Conservation (phyloP, 2,113 vertebrate species). For the crab-eating macaque (Macaca fascicularis) region DNA sequence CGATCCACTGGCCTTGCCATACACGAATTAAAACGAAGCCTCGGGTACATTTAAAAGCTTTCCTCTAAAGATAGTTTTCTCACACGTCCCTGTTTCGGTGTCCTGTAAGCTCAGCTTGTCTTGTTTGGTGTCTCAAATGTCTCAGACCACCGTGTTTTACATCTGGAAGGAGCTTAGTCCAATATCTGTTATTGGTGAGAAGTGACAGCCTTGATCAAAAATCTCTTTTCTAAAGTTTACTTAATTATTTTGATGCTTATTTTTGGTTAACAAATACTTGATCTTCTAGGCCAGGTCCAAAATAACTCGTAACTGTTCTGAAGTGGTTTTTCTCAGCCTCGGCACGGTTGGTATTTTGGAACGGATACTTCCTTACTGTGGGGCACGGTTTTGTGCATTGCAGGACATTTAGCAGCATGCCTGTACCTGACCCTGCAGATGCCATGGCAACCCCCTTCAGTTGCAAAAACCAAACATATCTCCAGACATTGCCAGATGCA, state of each 20-base stretch:
- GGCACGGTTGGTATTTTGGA: rapidly evolving
- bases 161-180: background rate
- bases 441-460: no score
- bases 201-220: background rate
- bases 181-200: background rate
- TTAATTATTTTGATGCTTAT: background rate
- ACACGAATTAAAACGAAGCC: background rate
- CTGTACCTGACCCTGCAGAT: background rate
- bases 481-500: background rate
- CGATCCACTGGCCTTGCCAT: background rate
- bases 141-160: background rate
- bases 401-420: background rate
- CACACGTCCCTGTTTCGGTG: background rate
- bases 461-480: background rate
- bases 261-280: background rate
- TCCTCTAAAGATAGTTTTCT: background rate
- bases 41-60: background rate
- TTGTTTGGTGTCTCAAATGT: background rate
- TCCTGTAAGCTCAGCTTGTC: background rate
- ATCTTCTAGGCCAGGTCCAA: background rate
- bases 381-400: background rate
- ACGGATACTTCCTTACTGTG: no score
- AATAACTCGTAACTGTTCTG: background rate
- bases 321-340: background rate
- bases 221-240: background rate